Conservation (phyloP, 2,888 invertebrate genomes). For the Drosophila subquinaria region DNA sequence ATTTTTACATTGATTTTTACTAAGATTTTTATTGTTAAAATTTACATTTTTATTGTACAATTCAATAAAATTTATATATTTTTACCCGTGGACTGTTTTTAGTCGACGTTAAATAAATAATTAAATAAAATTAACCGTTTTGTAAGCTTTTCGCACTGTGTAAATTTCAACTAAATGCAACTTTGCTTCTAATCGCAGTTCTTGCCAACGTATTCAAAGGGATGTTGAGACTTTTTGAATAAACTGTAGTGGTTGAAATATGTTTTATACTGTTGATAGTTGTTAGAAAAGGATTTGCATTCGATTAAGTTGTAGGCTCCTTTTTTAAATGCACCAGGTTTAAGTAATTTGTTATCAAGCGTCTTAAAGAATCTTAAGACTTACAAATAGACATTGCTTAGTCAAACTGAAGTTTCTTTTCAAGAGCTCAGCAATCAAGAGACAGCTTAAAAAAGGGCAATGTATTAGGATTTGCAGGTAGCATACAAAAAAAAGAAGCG, state of each 20-base stretch:
- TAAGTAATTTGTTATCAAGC: slow-evolving; percentile 32
- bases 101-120: too few relatives aligned
- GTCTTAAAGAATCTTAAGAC: slow-evolving; percentile 31
- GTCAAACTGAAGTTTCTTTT: neutral
- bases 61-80: too few relatives aligned
- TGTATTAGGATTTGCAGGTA: slow-evolving; percentile 25
- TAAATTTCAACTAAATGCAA: slow-evolving; percentile 12
- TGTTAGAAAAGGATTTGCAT: slow-evolving; percentile 26
- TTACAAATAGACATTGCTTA: slow-evolving; percentile 12
- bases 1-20: too few relatives aligned
- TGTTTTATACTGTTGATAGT: slow-evolving; percentile 1
- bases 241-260: slow-evolving; percentile 7
- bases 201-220: slow-evolving; percentile 20
- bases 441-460: slow-evolving; percentile 20
- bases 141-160: neutral
- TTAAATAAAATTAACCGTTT: too few relatives aligned
- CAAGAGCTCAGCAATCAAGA: slow-evolving; percentile 26
- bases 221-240: slow-evolving; percentile 4
- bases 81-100: too few relatives aligned
- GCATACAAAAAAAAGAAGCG: slow-evolving; percentile 4
- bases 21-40: too few relatives aligned
- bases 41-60: too few relatives aligned
- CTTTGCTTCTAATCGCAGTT: neutral
- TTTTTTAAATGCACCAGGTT: slow-evolving; percentile 2
- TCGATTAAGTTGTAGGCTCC: neutral